Percentiles rank a stretch among this genome's conserved stretches.
Conservation (phyloP, 2,113 vertebrate species). For the Vombatus ursinus region DNA sequence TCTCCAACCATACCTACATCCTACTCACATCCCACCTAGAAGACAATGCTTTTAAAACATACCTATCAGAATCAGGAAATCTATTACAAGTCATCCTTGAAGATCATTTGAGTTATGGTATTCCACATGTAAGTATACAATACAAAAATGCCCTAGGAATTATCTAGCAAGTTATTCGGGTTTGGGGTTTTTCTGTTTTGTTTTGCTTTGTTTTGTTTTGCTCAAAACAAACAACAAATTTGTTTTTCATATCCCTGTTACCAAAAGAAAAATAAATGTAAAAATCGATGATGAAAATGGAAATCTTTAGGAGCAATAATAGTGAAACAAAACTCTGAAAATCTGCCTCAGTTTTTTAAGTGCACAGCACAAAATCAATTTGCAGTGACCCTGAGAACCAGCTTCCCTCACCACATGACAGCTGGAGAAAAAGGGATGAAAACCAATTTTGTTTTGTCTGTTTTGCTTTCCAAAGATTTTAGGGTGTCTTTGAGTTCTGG, state of each 20-base stretch:
- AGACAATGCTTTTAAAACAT: conserved; percentile 71
- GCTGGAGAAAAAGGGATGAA: conserved; percentile 76
- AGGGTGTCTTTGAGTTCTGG: conserved; percentile 71
- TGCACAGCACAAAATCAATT: conserved; percentile 86
- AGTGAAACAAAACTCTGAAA: conserved; percentile 79
- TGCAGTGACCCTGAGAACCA: conserved; percentile 80
- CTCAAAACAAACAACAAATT: conserved; percentile 59
- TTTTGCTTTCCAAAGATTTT: conserved; percentile 75
- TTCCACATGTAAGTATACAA: conserved; percentile 53
- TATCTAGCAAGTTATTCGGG: conserved; percentile 45
- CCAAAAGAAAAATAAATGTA: conserved; percentile 69
- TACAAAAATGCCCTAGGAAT: conserved; percentile 59
- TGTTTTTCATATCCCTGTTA: conserved; percentile 68
- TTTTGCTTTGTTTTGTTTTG: conserved; percentile 47
- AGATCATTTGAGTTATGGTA: conserved; percentile 8
- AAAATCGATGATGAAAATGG: conserved; percentile 82
- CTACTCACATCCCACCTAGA: neutral
- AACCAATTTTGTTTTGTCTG: conserved; percentile 79
- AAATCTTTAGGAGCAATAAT: conserved; percentile 81
- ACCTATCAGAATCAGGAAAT: conserved; percentile 52
- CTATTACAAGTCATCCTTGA: conserved; percentile 32
- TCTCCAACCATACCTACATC: neutral
- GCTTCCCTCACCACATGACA: conserved; percentile 78
- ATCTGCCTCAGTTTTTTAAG: conserved; percentile 78
- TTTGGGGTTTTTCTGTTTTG: conserved; percentile 27